These are phyloP conservation scores for Megathymus violae DNA, from an alignment of 1,140 invertebrate species.

Conservation along the genomic window DNA sequence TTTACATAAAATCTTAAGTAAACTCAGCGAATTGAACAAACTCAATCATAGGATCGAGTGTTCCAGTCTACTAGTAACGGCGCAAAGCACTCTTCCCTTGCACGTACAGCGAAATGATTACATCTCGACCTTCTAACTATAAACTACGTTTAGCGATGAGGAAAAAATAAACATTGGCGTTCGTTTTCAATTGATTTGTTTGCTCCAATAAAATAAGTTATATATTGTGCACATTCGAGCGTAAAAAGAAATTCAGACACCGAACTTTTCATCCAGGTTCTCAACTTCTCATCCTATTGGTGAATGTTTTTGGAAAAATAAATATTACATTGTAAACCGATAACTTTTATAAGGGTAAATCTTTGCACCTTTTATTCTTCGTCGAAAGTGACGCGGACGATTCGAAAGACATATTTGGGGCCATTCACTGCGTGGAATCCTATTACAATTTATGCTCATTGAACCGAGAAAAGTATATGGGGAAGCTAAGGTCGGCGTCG, in stretches of 20 bases:
- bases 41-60: slow-evolving; percentile 66
- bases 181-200: slow-evolving; percentile 39
- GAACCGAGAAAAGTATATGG: slow-evolving; percentile 74
- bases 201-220: slow-evolving; percentile 44
- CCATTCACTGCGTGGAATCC: slow-evolving; percentile 70
- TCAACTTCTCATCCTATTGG: slow-evolving; percentile 11
- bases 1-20: slow-evolving; percentile 74
- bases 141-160: slow-evolving; percentile 29
- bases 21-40: slow-evolving; percentile 72
- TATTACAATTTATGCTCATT: slow-evolving; percentile 81
- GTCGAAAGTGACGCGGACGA: slow-evolving; percentile 53
- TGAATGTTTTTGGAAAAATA: slow-evolving; percentile 55
- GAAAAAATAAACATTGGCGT: slow-evolving; percentile 31
- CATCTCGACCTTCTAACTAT: slow-evolving; percentile 28
- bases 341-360: slow-evolving; percentile 54
- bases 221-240: slow-evolving; percentile 47
- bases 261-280: slow-evolving; percentile 31
- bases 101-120: slow-evolving; percentile 33
- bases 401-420: slow-evolving; percentile 64
- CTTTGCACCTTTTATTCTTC: slow-evolving; percentile 64
- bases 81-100: slow-evolving; percentile 43
- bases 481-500: slow-evolving; percentile 67
- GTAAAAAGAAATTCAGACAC: slow-evolving; percentile 46
- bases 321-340: slow-evolving; percentile 57
- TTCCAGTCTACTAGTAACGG: slow-evolving; percentile 57